Percentiles rank a stretch among this genome's conserved stretches.
Evolutionary conservation across 2,888 invertebrate species (phyloP).

Genomic region (Hyles lineata): DNA sequence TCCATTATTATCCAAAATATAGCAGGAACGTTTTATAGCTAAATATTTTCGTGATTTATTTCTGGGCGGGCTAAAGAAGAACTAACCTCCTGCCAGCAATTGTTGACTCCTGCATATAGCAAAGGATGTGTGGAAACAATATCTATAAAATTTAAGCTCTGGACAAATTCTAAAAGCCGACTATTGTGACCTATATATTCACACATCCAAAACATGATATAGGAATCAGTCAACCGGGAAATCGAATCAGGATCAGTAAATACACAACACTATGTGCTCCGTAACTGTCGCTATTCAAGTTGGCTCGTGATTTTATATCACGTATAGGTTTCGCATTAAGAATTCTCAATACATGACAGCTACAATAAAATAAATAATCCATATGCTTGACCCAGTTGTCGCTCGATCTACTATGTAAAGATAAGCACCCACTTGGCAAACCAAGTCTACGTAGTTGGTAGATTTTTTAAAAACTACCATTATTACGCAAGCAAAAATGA

Average conservation of each 20-base stretch:
- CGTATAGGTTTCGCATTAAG: not conserved
- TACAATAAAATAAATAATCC: slow-evolving; percentile 7
- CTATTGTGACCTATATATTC: not conserved
- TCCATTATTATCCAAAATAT: no score
- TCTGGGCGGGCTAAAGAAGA: no score
- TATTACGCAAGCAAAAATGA: no score
- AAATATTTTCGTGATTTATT: no score
- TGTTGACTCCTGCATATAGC: no score
- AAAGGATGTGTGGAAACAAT: no score
- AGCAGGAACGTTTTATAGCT: no score
- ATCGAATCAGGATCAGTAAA: not conserved
- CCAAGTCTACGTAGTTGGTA: no score
- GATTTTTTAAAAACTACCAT: no score
- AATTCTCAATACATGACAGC: slow-evolving; percentile 3
- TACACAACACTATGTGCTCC: slow-evolving; percentile 3
- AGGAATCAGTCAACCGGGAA: not conserved
- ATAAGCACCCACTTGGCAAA: not conserved
- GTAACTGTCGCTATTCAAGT: not conserved
- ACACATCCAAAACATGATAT: not conserved
- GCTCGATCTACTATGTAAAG: not conserved
- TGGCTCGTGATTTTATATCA: not conserved
- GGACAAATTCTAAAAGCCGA: not conserved
- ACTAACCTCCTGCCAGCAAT: no score
- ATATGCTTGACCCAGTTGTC: slow-evolving; percentile 21
- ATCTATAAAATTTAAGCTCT: no score